A percentile compares a stretch with the other conserved stretches of the same genome.
Conservation (phyloP, 2,113 vertebrate species). For the Oriolus oriolus region DNA sequence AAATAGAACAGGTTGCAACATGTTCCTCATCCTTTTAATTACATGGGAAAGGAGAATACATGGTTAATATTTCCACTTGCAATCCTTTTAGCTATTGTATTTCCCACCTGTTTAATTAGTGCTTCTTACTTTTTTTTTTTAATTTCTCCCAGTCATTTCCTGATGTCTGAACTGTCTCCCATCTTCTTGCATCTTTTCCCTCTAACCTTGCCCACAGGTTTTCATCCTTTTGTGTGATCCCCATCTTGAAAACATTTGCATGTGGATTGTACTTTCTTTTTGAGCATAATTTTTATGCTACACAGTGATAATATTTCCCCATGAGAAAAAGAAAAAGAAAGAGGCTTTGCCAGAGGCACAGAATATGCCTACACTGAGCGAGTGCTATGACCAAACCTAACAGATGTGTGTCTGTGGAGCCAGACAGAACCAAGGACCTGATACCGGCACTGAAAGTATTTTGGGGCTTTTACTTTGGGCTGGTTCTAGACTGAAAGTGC, state of each 20-base stretch:
- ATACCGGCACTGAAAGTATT: neutral
- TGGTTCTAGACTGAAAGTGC: neutral
- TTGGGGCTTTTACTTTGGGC: neutral
- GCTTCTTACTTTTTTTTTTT: neutral
- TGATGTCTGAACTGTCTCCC: neutral
- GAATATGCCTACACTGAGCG: neutral
- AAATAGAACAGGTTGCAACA: neutral
- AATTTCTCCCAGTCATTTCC: neutral
- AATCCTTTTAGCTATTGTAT: neutral
- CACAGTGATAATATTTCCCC: neutral
- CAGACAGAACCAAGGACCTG: neutral
- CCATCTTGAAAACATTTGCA: neutral
- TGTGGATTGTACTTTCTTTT: neutral
- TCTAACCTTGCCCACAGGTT: neutral
- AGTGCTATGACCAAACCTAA: neutral
- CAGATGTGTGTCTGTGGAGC: neutral
- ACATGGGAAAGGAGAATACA: neutral
- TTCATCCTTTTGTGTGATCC: neutral
- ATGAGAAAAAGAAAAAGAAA: neutral
- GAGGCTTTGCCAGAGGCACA: neutral
- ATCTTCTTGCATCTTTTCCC: neutral
- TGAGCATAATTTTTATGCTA: neutral
- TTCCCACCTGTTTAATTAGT: neutral
- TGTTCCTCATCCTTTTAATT: neutral
- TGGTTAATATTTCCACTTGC: neutral